A percentile compares a stretch with the other conserved stretches of the same genome.
These are phyloP conservation scores for Salvator merianae DNA, from an alignment of 2,113 vertebrate species.

Conservation along the genomic window DNA sequence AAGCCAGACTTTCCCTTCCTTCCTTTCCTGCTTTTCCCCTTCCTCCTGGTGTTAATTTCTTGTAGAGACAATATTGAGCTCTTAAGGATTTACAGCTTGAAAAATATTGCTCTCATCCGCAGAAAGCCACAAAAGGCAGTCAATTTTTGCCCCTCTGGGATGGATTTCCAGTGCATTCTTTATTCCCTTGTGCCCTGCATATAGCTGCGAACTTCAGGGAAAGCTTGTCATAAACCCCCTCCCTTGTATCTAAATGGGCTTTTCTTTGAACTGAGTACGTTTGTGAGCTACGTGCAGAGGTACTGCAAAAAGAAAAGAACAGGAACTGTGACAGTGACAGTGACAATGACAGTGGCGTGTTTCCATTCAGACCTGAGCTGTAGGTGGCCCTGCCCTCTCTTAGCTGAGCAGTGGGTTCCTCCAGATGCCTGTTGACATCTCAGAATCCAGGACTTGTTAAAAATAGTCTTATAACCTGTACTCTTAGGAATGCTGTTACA, in stretches of 20 bases:
- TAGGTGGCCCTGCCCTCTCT: background rate
- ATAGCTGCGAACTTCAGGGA: background rate
- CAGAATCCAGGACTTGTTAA: background rate
- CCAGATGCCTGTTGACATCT: background rate
- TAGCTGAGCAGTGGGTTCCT: background rate
- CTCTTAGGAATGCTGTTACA: background rate
- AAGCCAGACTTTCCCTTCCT: background rate
- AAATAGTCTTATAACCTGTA: background rate
- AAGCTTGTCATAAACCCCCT: background rate
- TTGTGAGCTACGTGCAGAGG: background rate
- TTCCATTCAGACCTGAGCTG: background rate
- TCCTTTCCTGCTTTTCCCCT: background rate
- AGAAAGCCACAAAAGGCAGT: constrained; percentile 10
- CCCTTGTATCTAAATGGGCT: rapidly evolving
- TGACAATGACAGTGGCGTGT: too few species aligned
- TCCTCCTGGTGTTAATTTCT: background rate
- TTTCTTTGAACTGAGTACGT: background rate
- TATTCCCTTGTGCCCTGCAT: constrained; percentile 22
- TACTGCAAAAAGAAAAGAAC: background rate
- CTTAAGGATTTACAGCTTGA: constrained; percentile 27
- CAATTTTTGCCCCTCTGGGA: background rate
- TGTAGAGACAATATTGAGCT: constrained; percentile 31
- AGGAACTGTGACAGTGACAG: too few species aligned
- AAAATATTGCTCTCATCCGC: constrained; percentile 4
- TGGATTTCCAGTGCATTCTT: background rate